Conservation (phyloP, 2,113 vertebrate genomes). For the Callipepla californica region DNA sequence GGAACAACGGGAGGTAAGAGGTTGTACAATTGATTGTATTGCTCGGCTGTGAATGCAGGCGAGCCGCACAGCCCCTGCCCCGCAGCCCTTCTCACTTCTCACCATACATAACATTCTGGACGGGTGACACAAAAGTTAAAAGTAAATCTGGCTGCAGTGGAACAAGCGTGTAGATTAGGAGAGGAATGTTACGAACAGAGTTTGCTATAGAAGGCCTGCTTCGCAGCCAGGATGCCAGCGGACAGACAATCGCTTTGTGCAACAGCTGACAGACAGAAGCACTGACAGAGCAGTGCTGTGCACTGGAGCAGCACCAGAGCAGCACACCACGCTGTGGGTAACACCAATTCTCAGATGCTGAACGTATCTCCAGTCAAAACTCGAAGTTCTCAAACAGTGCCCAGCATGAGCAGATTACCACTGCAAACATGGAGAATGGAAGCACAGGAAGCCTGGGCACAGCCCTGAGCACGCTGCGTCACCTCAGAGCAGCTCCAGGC, state of each 20-base stretch:
- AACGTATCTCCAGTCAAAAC: neutral
- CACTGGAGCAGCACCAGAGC: neutral
- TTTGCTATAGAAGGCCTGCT: constrained; percentile 34
- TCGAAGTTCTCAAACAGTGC: constrained; percentile 3
- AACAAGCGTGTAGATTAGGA: neutral
- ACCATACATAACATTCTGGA: neutral
- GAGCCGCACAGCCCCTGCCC: neutral
- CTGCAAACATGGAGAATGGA: neutral
- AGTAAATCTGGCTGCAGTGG: constrained; percentile 41
- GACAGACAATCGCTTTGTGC: neutral
- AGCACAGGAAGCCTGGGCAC: neutral
- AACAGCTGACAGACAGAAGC: neutral
- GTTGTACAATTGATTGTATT: too few relatives aligned
- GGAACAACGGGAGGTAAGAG: accelerated
- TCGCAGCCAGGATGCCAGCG: neutral
- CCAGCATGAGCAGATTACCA: constrained; percentile 21
- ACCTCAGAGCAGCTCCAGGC: neutral
- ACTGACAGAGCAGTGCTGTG: neutral
- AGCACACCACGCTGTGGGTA: neutral
- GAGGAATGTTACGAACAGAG: constrained; percentile 17
- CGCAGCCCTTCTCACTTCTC: neutral
- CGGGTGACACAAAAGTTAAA: constrained; percentile 17
- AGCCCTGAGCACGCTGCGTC: neutral
- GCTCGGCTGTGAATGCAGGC: accelerated
- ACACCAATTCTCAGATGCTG: neutral